A percentile compares a stretch with the other conserved stretches of the same genome.
These are phyloP conservation scores for Caerostris extrusa DNA, from an alignment of 1,140 invertebrate species.

Conservation along the genomic window DNA sequence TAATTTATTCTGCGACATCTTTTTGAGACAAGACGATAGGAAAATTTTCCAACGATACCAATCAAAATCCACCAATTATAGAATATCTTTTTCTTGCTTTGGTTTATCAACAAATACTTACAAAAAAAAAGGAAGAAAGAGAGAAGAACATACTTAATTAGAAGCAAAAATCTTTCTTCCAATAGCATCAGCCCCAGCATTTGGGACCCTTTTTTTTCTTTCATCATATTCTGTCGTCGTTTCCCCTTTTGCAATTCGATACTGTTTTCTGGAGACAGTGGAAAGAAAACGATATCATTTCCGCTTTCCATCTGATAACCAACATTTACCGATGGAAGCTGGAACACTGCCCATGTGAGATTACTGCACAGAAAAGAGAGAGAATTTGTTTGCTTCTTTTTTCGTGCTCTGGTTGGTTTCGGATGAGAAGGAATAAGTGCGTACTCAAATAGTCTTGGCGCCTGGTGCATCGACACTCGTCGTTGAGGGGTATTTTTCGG, in stretches of 20 bases:
- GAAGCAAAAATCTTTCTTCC: background rate
- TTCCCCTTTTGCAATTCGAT: background rate
- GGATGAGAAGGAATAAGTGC: conserved; percentile 8
- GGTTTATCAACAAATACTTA: background rate
- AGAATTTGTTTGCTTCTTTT: background rate
- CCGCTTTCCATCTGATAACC: conserved; percentile 48
- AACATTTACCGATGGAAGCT: conserved; percentile 42
- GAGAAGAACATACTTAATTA: background rate
- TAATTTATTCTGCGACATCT: background rate
- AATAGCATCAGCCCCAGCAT: background rate
- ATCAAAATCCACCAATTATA: background rate
- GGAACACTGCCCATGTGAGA: conserved; percentile 37
- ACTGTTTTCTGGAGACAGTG: conserved; percentile 43
- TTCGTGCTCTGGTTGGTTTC: background rate
- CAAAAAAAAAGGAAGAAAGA: too few relatives aligned
- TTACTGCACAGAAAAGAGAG: background rate
- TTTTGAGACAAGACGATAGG: background rate
- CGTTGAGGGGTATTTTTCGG: background rate
- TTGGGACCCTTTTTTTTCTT: background rate
- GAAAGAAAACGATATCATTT: conserved; percentile 24
- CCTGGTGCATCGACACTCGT: background rate
- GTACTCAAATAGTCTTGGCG: conserved; percentile 6
- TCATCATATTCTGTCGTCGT: too few relatives aligned
- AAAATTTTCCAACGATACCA: background rate
- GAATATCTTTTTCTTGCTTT: background rate